A percentile compares a stretch with the other conserved stretches of the same genome.
Conservation (phyloP, 2,888 invertebrate species). For the Cheilosia impressa region DNA sequence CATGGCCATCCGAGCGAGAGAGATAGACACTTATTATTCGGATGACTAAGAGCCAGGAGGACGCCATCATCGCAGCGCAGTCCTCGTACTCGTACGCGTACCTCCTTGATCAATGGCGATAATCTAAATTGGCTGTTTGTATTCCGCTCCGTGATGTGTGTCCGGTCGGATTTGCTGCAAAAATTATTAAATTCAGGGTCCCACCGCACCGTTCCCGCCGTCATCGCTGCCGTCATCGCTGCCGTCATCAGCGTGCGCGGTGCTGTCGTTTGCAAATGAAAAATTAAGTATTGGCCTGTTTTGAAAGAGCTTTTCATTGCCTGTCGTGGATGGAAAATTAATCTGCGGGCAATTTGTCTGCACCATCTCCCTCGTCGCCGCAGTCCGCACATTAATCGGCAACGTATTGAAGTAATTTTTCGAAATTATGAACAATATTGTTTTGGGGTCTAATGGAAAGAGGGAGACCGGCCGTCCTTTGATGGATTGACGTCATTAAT, state of each 20-base stretch:
- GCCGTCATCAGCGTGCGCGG: conserved; percentile 41
- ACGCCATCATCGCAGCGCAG: conserved; percentile 14
- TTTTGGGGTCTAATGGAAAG: conserved; percentile 6
- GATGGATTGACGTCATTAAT: conserved; percentile 67
- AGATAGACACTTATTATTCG: conserved; percentile 45
- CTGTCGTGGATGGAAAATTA: conserved; percentile 66
- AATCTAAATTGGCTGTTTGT: conserved; percentile 75
- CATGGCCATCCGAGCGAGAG: conserved; percentile 5
- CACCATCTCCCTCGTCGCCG: conserved; percentile 38
- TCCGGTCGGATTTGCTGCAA: conserved; percentile 65
- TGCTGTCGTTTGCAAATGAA: conserved; percentile 71
- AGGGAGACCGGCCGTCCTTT: conserved; percentile 6
- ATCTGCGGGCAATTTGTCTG: conserved; percentile 72
- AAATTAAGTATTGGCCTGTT: conserved; percentile 70
- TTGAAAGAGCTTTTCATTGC: conserved; percentile 74
- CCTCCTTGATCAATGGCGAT: conserved; percentile 71
- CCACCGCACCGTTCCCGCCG: neutral
- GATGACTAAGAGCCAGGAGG: conserved; percentile 37
- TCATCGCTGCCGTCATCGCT: conserved; percentile 37
- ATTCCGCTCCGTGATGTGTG: conserved; percentile 69
- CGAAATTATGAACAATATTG: conserved; percentile 70
- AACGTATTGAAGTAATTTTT: conserved; percentile 70
- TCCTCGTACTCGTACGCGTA: conserved; percentile 27
- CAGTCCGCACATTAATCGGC: conserved; percentile 61
- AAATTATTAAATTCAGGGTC: conserved; percentile 67